Percentiles rank a stretch among this genome's conserved stretches.
Evolutionary conservation across 2,888 invertebrate genomes (phyloP).

Genomic region (Lamproptera curius): DNA sequence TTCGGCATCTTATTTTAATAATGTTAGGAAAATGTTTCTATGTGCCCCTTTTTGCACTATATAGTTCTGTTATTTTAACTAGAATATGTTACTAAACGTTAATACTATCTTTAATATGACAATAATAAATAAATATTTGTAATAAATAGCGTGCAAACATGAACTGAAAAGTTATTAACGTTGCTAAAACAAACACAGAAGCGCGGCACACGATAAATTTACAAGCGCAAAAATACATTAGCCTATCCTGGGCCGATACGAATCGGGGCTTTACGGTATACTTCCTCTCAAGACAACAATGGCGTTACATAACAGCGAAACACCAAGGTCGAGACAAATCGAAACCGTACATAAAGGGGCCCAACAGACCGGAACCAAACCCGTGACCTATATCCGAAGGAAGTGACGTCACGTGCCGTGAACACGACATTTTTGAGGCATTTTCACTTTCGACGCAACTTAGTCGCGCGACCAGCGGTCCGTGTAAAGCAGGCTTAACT

Average conservation of each 20-base stretch:
- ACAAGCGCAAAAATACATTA: too few species aligned
- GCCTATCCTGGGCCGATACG: background rate
- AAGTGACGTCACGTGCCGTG: conserved; percentile 50
- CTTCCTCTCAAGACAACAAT: conserved; percentile 33
- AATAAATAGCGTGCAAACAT: too few species aligned
- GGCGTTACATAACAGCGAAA: conserved; percentile 44
- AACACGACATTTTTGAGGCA: conserved; percentile 32
- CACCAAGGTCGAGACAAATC: conserved; percentile 61
- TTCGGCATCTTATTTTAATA: too few species aligned
- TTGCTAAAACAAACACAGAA: too few species aligned
- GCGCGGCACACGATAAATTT: too few species aligned
- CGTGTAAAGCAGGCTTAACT: conserved; percentile 57
- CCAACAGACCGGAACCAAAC: conserved; percentile 58
- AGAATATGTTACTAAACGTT: too few species aligned
- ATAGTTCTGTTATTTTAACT: too few species aligned
- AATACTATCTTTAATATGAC: too few species aligned
- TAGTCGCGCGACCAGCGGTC: conserved; percentile 45
- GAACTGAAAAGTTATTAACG: too few species aligned
- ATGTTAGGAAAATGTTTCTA: too few species aligned
- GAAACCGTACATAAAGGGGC: conserved; percentile 59
- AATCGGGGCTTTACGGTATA: conserved; percentile 13
- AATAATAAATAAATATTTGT: too few species aligned
- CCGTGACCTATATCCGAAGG: conserved; percentile 55
- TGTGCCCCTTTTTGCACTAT: too few species aligned
- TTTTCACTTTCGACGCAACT: conserved; percentile 66